These are phyloP conservation scores for Esox lucius DNA, from an alignment of 2,797 vertebrate species.

Conservation along the genomic window DNA sequence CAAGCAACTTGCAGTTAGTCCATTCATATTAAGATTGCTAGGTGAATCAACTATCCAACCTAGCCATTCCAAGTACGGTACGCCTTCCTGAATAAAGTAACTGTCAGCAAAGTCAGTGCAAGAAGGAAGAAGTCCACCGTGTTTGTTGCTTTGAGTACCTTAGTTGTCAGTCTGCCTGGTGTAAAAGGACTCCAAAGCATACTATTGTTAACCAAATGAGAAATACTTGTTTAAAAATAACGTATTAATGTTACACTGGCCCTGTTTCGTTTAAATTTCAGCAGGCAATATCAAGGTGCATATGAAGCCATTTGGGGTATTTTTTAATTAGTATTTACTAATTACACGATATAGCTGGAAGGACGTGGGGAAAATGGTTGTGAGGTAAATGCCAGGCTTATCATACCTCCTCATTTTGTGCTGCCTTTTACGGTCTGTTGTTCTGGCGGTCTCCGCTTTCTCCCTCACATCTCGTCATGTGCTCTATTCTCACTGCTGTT, in stretches of 20 bases:
- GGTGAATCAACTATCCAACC: too few relatives aligned
- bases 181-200: constrained; percentile 12
- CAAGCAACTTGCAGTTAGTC: too few relatives aligned
- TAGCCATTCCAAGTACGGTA: too few relatives aligned
- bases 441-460: background rate
- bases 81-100: too few relatives aligned
- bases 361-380: background rate
- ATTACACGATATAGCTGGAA: constrained; percentile 26
- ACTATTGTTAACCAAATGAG: constrained; percentile 50
- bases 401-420: constrained; percentile 7
- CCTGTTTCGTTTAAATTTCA: constrained; percentile 43
- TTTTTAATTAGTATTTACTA: constrained; percentile 41
- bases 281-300: constrained; percentile 26
- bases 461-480: background rate
- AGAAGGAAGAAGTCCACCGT: too few relatives aligned
- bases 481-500: background rate
- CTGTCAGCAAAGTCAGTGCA: too few relatives aligned
- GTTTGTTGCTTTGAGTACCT: background rate
- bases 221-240: constrained; percentile 48
- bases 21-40: too few relatives aligned
- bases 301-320: constrained; percentile 34
- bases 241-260: constrained; percentile 34
- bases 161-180: background rate
- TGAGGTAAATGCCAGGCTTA: constrained; percentile 12
- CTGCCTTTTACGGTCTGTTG: constrained; percentile 35